These are phyloP conservation scores for Cephonodes hylas DNA, from an alignment of 2,888 invertebrate genomes.

Conservation along the genomic window DNA sequence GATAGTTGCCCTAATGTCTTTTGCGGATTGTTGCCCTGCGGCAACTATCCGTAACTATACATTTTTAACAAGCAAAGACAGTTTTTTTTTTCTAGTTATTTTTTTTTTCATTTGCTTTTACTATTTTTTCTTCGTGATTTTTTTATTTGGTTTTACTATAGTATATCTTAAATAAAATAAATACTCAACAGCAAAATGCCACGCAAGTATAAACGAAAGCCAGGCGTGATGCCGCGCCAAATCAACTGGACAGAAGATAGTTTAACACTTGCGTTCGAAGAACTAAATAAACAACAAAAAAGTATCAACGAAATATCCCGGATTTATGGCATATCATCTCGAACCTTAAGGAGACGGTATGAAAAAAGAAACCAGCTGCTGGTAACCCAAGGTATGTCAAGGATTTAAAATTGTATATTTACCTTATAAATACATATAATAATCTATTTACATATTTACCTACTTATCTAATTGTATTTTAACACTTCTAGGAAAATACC, in stretches of 20 bases:
- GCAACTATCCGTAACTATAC: background rate
- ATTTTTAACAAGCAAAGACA: background rate
- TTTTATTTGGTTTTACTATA: no score
- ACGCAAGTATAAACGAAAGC: background rate
- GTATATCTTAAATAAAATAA: background rate
- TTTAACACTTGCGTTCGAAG: conserved; percentile 1
- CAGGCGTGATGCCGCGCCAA: background rate
- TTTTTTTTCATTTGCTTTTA: no score
- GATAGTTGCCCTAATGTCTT: background rate
- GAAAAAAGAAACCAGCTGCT: conserved; percentile 23
- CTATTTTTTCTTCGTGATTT: no score
- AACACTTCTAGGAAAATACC: conserved; percentile 24
- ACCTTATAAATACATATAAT: no score
- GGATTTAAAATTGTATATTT: background rate
- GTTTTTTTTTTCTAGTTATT: background rate
- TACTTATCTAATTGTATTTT: background rate
- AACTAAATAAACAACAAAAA: conserved; percentile 21
- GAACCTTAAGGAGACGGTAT: conserved; percentile 27
- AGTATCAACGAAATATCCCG: conserved; percentile 26
- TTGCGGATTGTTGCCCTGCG: background rate
- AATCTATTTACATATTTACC: no score
- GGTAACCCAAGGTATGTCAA: conserved; percentile 20
- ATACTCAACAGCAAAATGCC: background rate
- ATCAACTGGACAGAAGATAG: no score
- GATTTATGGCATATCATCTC: conserved; percentile 23